These are phyloP conservation scores for Silurus glanis DNA, from an alignment of 2,113 vertebrate species.

Conservation along the genomic window DNA sequence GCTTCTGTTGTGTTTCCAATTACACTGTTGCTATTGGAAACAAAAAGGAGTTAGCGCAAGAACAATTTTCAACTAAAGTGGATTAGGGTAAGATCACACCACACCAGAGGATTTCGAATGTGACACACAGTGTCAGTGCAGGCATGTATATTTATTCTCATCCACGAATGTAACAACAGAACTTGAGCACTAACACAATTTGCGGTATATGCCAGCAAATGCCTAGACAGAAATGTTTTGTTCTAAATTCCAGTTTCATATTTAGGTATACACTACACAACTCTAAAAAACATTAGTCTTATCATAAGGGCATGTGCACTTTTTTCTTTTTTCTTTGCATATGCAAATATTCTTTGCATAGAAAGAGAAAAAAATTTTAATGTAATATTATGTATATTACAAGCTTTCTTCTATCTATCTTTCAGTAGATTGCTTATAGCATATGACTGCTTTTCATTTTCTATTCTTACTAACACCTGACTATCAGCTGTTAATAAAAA, in stretches of 20 bases:
- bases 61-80: not conserved
- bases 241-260: not conserved
- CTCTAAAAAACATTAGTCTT: not conserved
- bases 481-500: not conserved
- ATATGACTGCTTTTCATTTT: not conserved
- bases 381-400: too few relatives aligned
- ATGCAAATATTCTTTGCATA: not conserved
- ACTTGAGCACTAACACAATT: not conserved
- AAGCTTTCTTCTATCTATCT: not conserved
- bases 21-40: not conserved
- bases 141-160: not conserved
- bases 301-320: not conserved
- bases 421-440: not conserved
- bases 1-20: not conserved
- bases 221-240: not conserved
- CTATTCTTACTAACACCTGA: not conserved
- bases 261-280: not conserved
- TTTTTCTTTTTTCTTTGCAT: not conserved
- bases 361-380: too few relatives aligned
- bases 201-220: not conserved
- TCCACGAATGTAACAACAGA: not conserved
- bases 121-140: not conserved
- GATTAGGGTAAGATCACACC: not conserved
- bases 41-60: not conserved
- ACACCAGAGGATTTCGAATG: not conserved